Percentiles rank a stretch among this genome's conserved stretches.
phyloP scores from a whole-genome alignment of 2,113 vertebrate genomes.

The Pseudorhombus dupliciocellatus region DNA sequence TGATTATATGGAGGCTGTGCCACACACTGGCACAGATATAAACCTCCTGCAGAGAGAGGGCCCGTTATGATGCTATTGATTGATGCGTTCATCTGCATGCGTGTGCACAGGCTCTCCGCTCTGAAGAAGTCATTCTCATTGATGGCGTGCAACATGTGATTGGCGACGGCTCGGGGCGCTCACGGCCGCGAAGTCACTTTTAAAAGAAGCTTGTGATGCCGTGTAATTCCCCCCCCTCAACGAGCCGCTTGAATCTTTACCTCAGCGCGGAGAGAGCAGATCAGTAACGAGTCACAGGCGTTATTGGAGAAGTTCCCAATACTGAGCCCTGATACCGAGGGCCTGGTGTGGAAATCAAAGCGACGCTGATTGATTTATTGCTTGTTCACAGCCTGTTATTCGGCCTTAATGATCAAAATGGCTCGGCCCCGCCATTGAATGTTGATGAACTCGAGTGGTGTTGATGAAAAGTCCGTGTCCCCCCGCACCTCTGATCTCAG shows the following conservation, averaged over 20 bases:
- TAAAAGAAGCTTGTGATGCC: conserved; percentile 1
- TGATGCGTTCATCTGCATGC: conserved; percentile 71
- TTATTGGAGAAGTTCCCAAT: conserved; percentile 39
- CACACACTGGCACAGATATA: conserved; percentile 64
- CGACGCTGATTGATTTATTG: conserved; percentile 50
- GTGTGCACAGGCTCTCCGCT: conserved; percentile 28
- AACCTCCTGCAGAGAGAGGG: conserved; percentile 59
- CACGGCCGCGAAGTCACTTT: neutral
- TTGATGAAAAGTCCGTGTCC: conserved; percentile 28
- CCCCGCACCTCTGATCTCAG: neutral
- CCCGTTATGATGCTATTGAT: conserved; percentile 72
- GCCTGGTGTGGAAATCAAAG: conserved; percentile 38
- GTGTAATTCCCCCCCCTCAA: conserved; percentile 2
- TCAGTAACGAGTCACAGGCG: conserved; percentile 36
- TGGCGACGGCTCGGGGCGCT: neutral
- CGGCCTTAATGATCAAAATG: conserved; percentile 33
- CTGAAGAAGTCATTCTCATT: conserved; percentile 24
- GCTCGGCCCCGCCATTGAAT: conserved; percentile 1
- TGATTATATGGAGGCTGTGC: conserved; percentile 71
- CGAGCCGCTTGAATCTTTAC: conserved; percentile 23
- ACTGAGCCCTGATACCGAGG: conserved; percentile 15
- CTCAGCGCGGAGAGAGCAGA: neutral
- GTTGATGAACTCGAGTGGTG: neutral
- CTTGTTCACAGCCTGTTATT: conserved; percentile 49
- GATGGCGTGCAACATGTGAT: conserved; percentile 52